phyloP scores from a whole-genome alignment of 2,797 vertebrate genomes.

The Rhadinocentrus ornatus region DNA sequence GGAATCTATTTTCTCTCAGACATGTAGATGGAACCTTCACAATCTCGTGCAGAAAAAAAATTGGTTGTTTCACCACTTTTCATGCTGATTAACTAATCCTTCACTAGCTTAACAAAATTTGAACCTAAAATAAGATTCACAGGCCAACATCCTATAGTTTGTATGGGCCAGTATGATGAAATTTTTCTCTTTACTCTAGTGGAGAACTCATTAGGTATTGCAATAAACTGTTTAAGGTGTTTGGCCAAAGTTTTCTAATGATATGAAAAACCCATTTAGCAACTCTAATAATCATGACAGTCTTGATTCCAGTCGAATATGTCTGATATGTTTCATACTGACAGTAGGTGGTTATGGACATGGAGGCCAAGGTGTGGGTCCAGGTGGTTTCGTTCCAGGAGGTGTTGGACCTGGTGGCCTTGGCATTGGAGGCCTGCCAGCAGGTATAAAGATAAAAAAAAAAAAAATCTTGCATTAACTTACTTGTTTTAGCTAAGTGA shows the following conservation, averaged over 20 bases:
- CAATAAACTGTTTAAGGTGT: not conserved
- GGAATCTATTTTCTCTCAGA: not conserved
- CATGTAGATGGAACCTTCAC: not conserved
- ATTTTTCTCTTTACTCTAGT: not conserved
- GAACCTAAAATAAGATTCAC: not conserved
- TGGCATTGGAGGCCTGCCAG: conserved; percentile 69
- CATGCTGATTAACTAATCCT: not conserved
- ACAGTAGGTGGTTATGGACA: conserved; percentile 68
- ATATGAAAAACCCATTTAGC: not conserved
- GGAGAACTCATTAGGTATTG: not conserved
- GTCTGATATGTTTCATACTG: conserved; percentile 27
- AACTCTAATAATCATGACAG: not conserved
- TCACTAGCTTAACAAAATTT: not conserved
- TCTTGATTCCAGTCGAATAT: conserved; percentile 8
- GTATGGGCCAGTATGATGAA: not conserved
- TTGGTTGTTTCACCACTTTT: not conserved
- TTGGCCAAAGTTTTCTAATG: not conserved
- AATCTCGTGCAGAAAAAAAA: not conserved
- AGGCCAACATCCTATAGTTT: not conserved
- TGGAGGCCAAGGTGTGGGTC: conserved; percentile 58
- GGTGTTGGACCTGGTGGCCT: conserved; percentile 61
- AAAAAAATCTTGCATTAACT: not conserved
- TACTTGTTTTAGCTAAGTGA: conserved; percentile 4
- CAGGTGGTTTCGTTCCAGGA: conserved; percentile 70
- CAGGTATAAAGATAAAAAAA: conserved; percentile 65